Evolutionary conservation across 2,888 invertebrate genomes (phyloP), one percentile per base, ranked within the genome.

Genomic region (Steinernema scapterisci): DNA sequence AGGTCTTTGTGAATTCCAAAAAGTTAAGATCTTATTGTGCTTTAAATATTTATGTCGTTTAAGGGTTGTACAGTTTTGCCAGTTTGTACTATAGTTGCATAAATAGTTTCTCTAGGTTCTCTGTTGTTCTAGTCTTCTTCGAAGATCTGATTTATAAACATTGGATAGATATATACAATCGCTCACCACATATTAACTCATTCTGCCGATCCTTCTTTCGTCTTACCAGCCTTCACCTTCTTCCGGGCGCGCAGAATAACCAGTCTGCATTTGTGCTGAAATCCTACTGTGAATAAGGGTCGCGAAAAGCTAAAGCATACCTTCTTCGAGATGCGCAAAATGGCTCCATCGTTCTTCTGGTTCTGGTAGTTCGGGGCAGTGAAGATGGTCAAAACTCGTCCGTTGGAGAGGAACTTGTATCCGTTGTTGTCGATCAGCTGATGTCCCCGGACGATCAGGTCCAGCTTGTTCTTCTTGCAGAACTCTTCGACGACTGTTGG

Each of bases 361-460:
- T 80, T 81, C 38, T 82, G 74, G 51, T 84, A 84, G 75, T 84
- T 84, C 43, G 83, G 83, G 6, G 84, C 84, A 1, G 82, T 82
- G 76, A 84, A 84, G 25, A 84, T 79, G 1, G 84, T 82, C 9
- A 84, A 72, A 71, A 84, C 77, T 1, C 81, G 79, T 1, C 83
- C 83, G 16, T 75, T 77, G 11, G 77, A 75, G 52, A 79, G 79
- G 75, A 81, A 80, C 73, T 79, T 79, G 77, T 84, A 78, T 6
- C 82, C 84, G 27, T 77, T n/a, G 76, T 25, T 54, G 75, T 25
- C 77, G 38, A 76, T 78, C 54, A 90, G 90, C 88, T 90, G 90
- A 83, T 91, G 91, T 1, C 90, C 91, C 74, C 91, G 84, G 19
- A 90, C 90, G 75, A 91, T 89, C 38, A 91, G 85, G 81, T 90